Evolutionary conservation across 2,888 invertebrate genomes (phyloP).

Genomic region (Diploptera punctata): DNA sequence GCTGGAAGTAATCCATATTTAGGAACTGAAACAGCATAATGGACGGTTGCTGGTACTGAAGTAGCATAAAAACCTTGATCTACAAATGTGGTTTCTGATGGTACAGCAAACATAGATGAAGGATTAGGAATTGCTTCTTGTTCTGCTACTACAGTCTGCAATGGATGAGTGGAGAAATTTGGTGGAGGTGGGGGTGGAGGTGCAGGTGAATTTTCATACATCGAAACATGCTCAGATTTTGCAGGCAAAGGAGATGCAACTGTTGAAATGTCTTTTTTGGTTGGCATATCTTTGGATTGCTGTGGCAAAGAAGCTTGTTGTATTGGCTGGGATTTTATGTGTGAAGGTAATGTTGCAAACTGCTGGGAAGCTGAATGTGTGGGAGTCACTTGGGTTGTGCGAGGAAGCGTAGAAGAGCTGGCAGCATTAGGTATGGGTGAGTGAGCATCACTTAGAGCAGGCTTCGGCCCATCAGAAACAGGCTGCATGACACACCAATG

Average conservation of each 20-base stretch:
- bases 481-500: conserved; percentile 39
- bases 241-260: not conserved
- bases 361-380: not conserved
- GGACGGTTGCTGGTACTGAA: not conserved
- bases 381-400: not conserved
- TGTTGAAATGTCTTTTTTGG: too few species aligned
- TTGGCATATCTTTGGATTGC: too few species aligned
- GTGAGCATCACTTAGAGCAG: conserved; percentile 30
- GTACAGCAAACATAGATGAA: not conserved
- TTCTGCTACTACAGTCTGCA: too few species aligned
- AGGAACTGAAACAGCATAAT: not conserved
- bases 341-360: not conserved
- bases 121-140: not conserved
- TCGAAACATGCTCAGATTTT: not conserved
- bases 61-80: conserved; percentile 1
- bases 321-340: not conserved
- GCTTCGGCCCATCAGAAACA: conserved; percentile 36
- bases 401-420: conserved; percentile 16
- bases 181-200: conserved; percentile 5
- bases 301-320: not conserved
- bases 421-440: not conserved
- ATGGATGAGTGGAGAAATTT: not conserved
- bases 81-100: not conserved
- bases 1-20: conserved; percentile 3
- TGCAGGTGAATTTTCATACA: not conserved